Evolutionary conservation across 2,888 invertebrate genomes (phyloP), one percentile per base, ranked within the genome.

Genomic region (Chromoteleia sp.): DNA sequence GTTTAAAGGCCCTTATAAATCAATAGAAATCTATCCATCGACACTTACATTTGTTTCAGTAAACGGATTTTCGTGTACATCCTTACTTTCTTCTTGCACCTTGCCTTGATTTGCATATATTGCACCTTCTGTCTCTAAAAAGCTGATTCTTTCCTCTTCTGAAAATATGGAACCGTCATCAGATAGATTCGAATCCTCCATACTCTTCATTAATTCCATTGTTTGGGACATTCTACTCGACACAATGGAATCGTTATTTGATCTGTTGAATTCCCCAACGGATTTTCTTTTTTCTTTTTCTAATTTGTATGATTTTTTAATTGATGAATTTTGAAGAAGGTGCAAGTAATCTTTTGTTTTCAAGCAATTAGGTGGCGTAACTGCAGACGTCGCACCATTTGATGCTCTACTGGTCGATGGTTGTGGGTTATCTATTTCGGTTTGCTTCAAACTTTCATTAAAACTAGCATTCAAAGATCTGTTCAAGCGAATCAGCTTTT

Each of bases 131-230:
- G 45, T 3, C 12, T 74, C 79, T 5, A 77, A 25, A 48, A 76
- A 65, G 43, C 76, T 67, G 19, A 79, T 61, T 79, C 81, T 84
- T 0, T 89, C 87, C 10, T 85, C 84, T 1, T 87, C 88, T 4
- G 85, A 87, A 65, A 90, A 90, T 76, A 90, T 85, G 2, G 89
- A 90, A 17, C 90, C 89, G 74, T 89, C 89, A 41, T 90, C 88
- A 2, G 90, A 90, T 19, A 89, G 59, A 15, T 85, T 82, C 41
- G 80, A 67, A 74, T 86, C 83, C 2, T 71, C 17, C 33, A 79
- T 17, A 25, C 70, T 81, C 2, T 54, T 81, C 43, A 67, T 83
- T 12, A 82, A 83, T 39, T 86, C 87, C 61, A 88, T 88, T 29
- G 87, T 87, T 36, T 89, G 88, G 1, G 88, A 89, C 8, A 15